phyloP scores from a whole-genome alignment of 2,888 invertebrate genomes.

The Ormia ochracea region DNA sequence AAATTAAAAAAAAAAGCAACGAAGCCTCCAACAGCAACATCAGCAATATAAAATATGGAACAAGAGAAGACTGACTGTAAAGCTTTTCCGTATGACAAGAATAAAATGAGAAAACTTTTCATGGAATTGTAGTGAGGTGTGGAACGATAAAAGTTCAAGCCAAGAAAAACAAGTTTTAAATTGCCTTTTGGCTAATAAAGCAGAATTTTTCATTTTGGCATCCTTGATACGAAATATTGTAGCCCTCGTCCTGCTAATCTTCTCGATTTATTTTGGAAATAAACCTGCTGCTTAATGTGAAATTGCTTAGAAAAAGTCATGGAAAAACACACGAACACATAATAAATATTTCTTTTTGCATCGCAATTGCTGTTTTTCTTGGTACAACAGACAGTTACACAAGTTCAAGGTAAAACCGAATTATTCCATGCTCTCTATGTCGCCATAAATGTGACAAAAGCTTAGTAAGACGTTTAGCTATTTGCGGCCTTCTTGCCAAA shows the following conservation, averaged over 20 bases:
- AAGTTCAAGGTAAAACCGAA: constrained; percentile 60
- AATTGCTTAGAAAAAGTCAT: constrained; percentile 16
- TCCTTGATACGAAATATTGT: background rate
- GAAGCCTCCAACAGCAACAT: background rate
- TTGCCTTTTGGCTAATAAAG: constrained; percentile 22
- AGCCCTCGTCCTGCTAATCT: constrained; percentile 23
- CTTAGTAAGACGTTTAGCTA: background rate
- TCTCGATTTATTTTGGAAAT: constrained; percentile 39
- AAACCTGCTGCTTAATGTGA: constrained; percentile 47
- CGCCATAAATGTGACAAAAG: background rate
- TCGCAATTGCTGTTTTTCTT: constrained; percentile 22
- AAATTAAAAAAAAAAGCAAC: background rate
- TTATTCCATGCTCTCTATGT: constrained; percentile 30
- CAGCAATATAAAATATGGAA: background rate
- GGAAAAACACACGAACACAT: background rate
- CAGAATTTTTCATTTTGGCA: background rate
- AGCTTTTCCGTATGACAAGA: constrained; percentile 46
- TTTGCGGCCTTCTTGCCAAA: background rate
- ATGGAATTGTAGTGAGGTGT: background rate
- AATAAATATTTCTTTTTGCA: constrained; percentile 10
- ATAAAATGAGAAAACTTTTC: constrained; percentile 23
- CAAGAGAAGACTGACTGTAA: constrained; percentile 15
- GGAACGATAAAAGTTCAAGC: background rate
- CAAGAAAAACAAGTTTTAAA: background rate
- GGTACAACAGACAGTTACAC: constrained; percentile 24